Evolutionary conservation across 2,797 vertebrate genomes (phyloP), one percentile per base, ranked within the genome.

Genomic region (Sebastes taczanowskii): DNA sequence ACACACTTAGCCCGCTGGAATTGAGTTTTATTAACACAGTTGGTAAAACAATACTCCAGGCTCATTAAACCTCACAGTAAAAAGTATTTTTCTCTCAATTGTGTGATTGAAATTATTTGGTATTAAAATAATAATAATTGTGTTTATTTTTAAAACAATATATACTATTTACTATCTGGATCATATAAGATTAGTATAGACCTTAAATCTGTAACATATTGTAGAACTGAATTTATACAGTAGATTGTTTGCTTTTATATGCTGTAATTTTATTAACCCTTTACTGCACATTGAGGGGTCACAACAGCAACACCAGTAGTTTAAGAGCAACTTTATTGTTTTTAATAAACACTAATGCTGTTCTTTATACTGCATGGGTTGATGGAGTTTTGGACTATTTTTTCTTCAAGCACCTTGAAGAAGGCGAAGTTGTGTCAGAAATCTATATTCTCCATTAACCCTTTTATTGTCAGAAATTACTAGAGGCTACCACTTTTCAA

Each of bases 121-220:
- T 0, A 42, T 42, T 0, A 42, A 42, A 42, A 42, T 42, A 42
- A 42, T 16, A 42, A 42, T 0, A 42, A 42, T 42, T 42, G 38
- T 42, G 14, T 16, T 42, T 38, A 38, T 42, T 16, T 42, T 42
- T 16, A 42, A 42, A 42, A 1, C 13, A 42, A 42, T 42, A 42
- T 0, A 42, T 42, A 42, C 38, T 0, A 55, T 23, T 55, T 23
- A 62, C 38, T 65, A 46, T 46, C 23, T 46, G 34, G 14, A 25
- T 64, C 5, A 46, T 20, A 52, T 13, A 7, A 66, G 16, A 10
- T 49, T 66, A 0, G 60, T 35, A 13, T 0, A 22, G 20, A 61
- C 20, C 9, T 53, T 53, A 53, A 53, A 53, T 53, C n/a, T 53
- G n/a, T 53, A 53, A 53, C 49, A 52, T 55, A 11, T 22, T 22